These are phyloP conservation scores for Falco cherrug DNA, from an alignment of 2,797 vertebrate genomes.

Conservation along the genomic window DNA sequence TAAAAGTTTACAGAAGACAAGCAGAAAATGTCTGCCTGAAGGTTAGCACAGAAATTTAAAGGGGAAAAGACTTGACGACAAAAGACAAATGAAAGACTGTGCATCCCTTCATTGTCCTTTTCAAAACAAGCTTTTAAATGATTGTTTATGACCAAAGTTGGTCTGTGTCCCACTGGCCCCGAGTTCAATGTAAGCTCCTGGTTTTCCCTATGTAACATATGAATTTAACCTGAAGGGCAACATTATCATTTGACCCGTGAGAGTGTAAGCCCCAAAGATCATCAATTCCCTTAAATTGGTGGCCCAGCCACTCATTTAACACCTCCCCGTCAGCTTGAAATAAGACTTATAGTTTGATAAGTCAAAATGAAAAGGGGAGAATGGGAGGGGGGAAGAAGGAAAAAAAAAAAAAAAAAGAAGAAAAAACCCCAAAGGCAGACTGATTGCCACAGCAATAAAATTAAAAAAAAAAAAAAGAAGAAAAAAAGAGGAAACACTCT, in stretches of 20 bases:
- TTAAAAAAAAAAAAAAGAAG: too few relatives aligned
- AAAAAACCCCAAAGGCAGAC: not conserved
- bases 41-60: not conserved
- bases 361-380: constrained; percentile 16
- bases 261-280: constrained; percentile 42
- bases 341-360: constrained; percentile 29
- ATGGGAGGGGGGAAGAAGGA: fast-evolving
- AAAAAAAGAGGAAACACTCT: not conserved
- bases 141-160: not conserved
- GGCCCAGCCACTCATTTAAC: constrained; percentile 28
- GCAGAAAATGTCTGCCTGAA: not conserved
- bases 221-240: constrained; percentile 49
- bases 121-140: not conserved
- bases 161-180: not conserved
- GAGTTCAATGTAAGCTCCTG: not conserved
- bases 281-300: constrained; percentile 42
- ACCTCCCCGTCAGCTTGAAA: constrained; percentile 13
- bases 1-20: not conserved
- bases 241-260: constrained; percentile 54
- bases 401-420: too few relatives aligned
- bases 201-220: not conserved
- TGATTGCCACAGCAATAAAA: not conserved
- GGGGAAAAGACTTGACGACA: not conserved
- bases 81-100: not conserved
- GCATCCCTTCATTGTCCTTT: not conserved